Conservation (phyloP, 2,113 vertebrate genomes). For the Australoheros scitulus region DNA sequence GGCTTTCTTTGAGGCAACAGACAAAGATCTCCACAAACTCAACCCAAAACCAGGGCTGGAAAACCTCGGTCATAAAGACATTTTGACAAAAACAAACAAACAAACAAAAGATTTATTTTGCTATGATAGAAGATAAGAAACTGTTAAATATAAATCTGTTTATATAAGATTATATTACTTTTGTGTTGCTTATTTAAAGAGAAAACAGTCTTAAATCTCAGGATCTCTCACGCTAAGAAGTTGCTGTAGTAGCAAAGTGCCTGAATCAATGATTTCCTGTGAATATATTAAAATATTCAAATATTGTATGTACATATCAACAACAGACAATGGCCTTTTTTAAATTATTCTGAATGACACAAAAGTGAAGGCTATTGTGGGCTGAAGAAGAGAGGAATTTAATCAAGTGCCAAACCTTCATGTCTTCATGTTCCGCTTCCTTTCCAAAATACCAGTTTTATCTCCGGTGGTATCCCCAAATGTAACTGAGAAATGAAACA, state of each 20-base stretch:
- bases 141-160: constrained; percentile 83
- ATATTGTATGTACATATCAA: constrained; percentile 84
- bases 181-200: constrained; percentile 78
- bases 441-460: constrained; percentile 16
- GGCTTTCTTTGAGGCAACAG: constrained; percentile 27
- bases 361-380: constrained; percentile 66
- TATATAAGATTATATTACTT: constrained; percentile 86
- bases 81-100: constrained; percentile 49
- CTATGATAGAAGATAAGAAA: constrained; percentile 78
- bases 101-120: constrained; percentile 81
- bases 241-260: constrained; percentile 78
- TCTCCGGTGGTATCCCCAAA: not conserved
- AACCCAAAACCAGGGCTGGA: constrained; percentile 43
- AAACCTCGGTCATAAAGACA: constrained; percentile 58
- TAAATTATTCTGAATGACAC: constrained; percentile 82
- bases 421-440: constrained; percentile 17
- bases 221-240: constrained; percentile 78
- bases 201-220: constrained; percentile 83
- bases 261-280: constrained; percentile 82
- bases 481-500: not conserved
- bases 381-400: constrained; percentile 33
- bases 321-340: constrained; percentile 73
- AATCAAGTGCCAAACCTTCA: constrained; percentile 55
- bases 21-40: constrained; percentile 59
- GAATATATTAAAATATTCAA: constrained; percentile 84